Percentiles rank a stretch among this genome's conserved stretches.
Evolutionary conservation across 1,140 invertebrate species (phyloP).

Genomic region (Argopecten irradians): DNA sequence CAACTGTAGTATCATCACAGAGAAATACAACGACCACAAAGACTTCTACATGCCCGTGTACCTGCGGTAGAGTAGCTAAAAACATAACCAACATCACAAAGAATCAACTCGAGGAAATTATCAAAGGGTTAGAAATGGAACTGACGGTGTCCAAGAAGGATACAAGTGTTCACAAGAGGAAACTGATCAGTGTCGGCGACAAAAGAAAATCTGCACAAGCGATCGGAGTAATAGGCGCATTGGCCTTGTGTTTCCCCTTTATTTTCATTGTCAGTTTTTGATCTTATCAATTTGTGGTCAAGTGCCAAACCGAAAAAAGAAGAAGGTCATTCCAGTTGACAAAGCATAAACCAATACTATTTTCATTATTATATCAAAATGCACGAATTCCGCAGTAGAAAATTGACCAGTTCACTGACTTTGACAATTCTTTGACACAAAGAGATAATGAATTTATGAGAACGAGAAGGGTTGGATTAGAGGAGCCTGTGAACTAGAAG

Average conservation of each 20-base stretch:
- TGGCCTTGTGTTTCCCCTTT: neutral
- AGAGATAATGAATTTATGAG: too few species aligned
- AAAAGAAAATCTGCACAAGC: neutral
- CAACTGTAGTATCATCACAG: neutral
- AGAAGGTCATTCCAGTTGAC: neutral
- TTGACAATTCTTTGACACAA: too few species aligned
- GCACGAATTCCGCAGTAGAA: too few species aligned
- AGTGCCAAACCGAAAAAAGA: neutral
- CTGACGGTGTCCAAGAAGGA: neutral
- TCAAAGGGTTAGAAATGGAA: neutral
- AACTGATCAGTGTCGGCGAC: neutral
- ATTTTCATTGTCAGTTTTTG: neutral
- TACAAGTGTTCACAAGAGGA: neutral
- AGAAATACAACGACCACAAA: neutral
- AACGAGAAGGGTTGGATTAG: too few species aligned
- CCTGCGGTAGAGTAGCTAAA: neutral
- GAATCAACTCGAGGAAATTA: neutral
- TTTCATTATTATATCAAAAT: too few species aligned
- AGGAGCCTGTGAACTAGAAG: too few species aligned
- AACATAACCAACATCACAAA: neutral
- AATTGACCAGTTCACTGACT: too few species aligned
- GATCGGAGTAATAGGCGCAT: neutral
- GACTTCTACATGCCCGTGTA: neutral
- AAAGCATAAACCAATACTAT: too few species aligned
- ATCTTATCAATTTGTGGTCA: neutral